Conservation (phyloP, 2,888 invertebrate species). For the Luperina testacea region DNA sequence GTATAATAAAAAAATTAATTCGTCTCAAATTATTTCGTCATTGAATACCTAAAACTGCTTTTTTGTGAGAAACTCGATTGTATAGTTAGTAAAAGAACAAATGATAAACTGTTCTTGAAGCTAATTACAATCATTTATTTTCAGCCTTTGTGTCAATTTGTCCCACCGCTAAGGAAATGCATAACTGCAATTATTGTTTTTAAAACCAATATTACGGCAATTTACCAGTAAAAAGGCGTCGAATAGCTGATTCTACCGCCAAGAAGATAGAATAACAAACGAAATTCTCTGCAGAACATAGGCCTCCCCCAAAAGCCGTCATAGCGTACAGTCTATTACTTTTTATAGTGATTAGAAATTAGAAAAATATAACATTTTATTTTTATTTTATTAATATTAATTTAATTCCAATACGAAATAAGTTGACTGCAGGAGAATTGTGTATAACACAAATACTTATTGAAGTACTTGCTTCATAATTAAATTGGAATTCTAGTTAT, state of each 20-base stretch:
- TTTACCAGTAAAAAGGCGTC: too few species aligned
- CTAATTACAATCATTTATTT: background rate
- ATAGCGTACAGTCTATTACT: too few species aligned
- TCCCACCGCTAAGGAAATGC: background rate
- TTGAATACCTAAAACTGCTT: constrained; percentile 19
- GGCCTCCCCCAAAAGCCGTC: background rate
- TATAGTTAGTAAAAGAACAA: background rate
- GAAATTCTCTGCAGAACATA: background rate
- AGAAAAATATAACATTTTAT: too few species aligned
- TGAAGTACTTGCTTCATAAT: too few species aligned
- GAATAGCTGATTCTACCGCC: background rate
- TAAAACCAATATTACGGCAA: background rate
- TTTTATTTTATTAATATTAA: too few species aligned
- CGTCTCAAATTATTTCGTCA: constrained; percentile 6
- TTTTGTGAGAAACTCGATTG: constrained; percentile 14
- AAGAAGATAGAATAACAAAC: background rate
- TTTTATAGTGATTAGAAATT: too few species aligned
- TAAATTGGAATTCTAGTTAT: too few species aligned
- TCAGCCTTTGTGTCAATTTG: background rate
- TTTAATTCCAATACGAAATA: too few species aligned
- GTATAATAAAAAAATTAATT: constrained; percentile 18
- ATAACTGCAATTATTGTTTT: background rate
- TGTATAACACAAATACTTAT: too few species aligned
- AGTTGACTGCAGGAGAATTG: too few species aligned
- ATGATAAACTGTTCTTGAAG: background rate